phyloP scores from a whole-genome alignment of 2,888 invertebrate species.

The Pseudanteris insignis region DNA sequence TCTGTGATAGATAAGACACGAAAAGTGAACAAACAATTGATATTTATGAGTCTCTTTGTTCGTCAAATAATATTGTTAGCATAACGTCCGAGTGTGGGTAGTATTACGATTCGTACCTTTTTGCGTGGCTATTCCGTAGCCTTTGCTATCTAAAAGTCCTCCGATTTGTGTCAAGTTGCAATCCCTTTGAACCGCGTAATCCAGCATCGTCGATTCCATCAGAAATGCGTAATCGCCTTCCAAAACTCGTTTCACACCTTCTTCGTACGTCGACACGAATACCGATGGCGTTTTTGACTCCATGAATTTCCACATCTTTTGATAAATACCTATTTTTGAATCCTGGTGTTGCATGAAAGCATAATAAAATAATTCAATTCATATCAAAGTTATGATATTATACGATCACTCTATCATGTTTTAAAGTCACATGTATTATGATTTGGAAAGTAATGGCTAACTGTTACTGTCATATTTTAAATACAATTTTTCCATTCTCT shows the following conservation, averaged over 20 bases:
- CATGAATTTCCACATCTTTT: constrained; percentile 97
- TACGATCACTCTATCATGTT: too few relatives aligned
- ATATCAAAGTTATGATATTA: too few relatives aligned
- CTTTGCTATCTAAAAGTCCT: constrained; percentile 83
- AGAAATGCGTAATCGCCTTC: constrained; percentile 95
- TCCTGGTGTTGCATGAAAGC: constrained; percentile 69
- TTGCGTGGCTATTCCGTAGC: constrained; percentile 97
- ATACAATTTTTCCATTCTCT: too few relatives aligned
- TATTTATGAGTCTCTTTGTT: too few relatives aligned
- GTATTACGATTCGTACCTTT: too few relatives aligned
- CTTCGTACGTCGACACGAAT: constrained; percentile 89
- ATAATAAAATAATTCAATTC: not conserved
- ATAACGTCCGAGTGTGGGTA: too few relatives aligned
- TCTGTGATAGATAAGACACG: too few relatives aligned
- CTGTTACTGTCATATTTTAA: too few relatives aligned
- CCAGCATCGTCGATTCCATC: constrained; percentile 98
- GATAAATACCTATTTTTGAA: constrained; percentile 89
- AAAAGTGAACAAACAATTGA: too few relatives aligned
- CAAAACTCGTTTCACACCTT: constrained; percentile 87
- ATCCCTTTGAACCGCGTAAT: constrained; percentile 93
- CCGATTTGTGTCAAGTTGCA: constrained; percentile 98
- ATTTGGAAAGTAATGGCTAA: too few relatives aligned
- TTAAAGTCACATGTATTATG: too few relatives aligned
- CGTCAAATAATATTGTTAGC: too few relatives aligned
- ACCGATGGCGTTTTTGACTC: constrained; percentile 79